These are phyloP conservation scores for Capricornis sumatraensis DNA, from an alignment of 2,113 vertebrate species.

Conservation along the genomic window DNA sequence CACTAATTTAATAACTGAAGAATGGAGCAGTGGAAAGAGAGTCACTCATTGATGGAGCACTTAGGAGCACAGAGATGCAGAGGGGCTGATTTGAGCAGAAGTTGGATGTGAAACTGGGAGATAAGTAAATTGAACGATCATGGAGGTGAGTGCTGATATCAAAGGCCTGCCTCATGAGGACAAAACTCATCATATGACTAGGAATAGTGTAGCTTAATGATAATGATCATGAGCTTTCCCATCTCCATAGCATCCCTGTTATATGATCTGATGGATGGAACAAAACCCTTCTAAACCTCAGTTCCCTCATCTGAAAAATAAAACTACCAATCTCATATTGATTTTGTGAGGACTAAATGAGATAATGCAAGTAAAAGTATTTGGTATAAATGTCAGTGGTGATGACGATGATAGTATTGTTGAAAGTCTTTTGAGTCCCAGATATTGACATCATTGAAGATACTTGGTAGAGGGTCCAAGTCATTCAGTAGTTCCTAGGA, in stretches of 20 bases:
- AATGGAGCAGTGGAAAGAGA: background rate
- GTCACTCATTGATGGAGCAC: background rate
- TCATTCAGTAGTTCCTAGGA: background rate
- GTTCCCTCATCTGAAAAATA: background rate
- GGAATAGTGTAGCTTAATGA: background rate
- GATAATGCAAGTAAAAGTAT: background rate
- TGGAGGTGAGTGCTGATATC: background rate
- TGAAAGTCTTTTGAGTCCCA: background rate
- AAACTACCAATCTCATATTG: background rate
- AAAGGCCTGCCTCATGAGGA: background rate
- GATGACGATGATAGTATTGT: background rate
- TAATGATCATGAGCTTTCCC: background rate
- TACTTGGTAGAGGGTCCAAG: background rate
- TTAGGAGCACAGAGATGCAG: background rate
- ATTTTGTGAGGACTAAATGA: background rate
- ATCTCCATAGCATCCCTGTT: background rate
- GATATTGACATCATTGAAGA: background rate
- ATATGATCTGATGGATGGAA: background rate
- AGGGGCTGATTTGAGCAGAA: background rate
- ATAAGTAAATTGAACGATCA: background rate
- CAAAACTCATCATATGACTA: background rate
- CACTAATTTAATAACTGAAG: background rate
- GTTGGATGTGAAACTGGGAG: background rate
- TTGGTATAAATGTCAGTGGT: background rate
- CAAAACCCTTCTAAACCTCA: background rate